A percentile compares a stretch with the other conserved stretches of the same genome.
phyloP scores from a whole-genome alignment of 1,140 invertebrate genomes.

The Harlomillsia oculata region DNA sequence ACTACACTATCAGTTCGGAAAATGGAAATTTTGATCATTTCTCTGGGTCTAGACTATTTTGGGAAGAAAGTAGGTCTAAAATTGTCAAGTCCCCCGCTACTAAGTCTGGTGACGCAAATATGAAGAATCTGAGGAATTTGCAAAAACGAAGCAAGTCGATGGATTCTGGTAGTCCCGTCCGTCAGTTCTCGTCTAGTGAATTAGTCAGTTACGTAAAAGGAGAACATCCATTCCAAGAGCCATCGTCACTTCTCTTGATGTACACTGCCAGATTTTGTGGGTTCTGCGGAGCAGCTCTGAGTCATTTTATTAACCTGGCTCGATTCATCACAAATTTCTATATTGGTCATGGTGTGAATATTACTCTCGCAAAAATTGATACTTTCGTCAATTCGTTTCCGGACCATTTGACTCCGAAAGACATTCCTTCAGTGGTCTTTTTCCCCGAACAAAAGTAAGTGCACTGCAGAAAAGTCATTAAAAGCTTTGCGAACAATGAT shows the following conservation, averaged over 20 bases:
- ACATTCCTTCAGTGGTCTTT: slow-evolving; percentile 32
- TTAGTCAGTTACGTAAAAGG: slow-evolving; percentile 3
- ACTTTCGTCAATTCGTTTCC: slow-evolving; percentile 30
- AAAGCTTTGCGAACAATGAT: not conserved
- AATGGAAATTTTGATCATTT: slow-evolving; percentile 3
- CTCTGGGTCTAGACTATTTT: not conserved
- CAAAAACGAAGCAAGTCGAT: not conserved
- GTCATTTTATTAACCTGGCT: slow-evolving; percentile 22
- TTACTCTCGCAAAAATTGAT: slow-evolving; percentile 29
- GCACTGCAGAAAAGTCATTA: not conserved
- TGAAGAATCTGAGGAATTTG: not conserved
- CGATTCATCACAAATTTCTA: slow-evolving; percentile 22
- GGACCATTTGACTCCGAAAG: slow-evolving; percentile 5
- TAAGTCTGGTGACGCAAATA: too few species aligned
- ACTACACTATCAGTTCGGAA: slow-evolving; percentile 21
- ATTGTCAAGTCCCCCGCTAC: too few species aligned
- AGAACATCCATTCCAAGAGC: not conserved
- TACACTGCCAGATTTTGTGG: slow-evolving; percentile 33
- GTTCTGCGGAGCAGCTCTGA: slow-evolving; percentile 25
- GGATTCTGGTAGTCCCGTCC: not conserved
- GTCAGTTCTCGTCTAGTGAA: slow-evolving; percentile 4
- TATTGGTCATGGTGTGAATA: slow-evolving; percentile 10
- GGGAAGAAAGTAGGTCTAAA: slow-evolving; percentile 15
- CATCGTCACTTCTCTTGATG: slow-evolving; percentile 19
- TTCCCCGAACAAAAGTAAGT: slow-evolving; percentile 19